phyloP scores from a whole-genome alignment of 1,140 invertebrate species.

The Andrena cerasifolii region DNA sequence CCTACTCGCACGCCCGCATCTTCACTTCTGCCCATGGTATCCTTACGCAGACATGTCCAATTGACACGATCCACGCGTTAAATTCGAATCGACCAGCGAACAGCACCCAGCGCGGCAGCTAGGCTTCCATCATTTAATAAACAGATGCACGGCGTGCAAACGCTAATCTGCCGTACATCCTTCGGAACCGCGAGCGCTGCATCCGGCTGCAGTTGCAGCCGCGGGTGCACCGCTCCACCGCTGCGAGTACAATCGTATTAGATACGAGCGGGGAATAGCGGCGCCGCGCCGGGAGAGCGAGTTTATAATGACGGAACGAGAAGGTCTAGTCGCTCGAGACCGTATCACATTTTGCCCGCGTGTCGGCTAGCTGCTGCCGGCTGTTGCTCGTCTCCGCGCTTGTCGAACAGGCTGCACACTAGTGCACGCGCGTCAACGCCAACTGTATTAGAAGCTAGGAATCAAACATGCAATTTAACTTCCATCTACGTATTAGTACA shows the following conservation, averaged over 20 bases:
- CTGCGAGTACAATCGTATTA: constrained; percentile 55
- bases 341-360: constrained; percentile 59
- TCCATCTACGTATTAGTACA: not conserved
- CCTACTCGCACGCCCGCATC: no score
- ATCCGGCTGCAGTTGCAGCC: constrained; percentile 24
- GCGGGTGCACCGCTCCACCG: constrained; percentile 38
- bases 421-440: constrained; percentile 6
- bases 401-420: not conserved
- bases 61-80: no score
- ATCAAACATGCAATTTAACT: constrained; percentile 40
- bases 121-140: not conserved
- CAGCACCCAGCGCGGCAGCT: no score
- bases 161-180: constrained; percentile 19
- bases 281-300: constrained; percentile 56
- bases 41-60: not conserved
- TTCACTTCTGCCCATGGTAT: no score
- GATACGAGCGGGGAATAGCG: constrained; percentile 31
- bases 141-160: constrained; percentile 45
- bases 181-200: not conserved
- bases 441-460: constrained; percentile 16
- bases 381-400: not conserved
- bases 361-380: constrained; percentile 34
- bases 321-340: constrained; percentile 69
- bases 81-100: no score
- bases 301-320: constrained; percentile 74